Evolutionary conservation across 2,888 invertebrate species (phyloP), one percentile per base, ranked within the genome.

Genomic region (Drosophila suboccidentalis): DNA sequence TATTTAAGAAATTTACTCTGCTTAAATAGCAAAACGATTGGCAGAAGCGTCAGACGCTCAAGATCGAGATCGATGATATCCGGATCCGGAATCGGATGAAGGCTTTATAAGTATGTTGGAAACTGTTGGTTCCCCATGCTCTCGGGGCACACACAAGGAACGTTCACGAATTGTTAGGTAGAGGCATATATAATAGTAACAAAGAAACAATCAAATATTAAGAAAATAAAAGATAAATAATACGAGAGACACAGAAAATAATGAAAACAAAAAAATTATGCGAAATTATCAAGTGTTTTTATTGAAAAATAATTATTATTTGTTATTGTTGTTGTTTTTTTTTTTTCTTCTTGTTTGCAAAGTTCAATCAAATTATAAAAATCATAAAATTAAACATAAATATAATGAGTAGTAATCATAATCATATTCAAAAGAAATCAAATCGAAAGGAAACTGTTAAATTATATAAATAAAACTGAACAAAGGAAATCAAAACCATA

Each of bases 341-440:
- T 39, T 47, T 36, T 60, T 51, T 51, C 41, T 44, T 71, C 50
- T 47, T 58, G 44, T 63, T 71, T 49, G 61, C 62, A 59, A 75
- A 67, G 34, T 47, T 39, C 50, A 73, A 55, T 70, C 49, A 85
- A 82, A 82, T 76, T 64, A 81, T 82, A 80, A 79, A 78, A 80
- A 79, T 78, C 53, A 80, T 79, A 79, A 80, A 61, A 78, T 75
- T 85, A 82, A 82, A 85, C 78, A 80, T 82, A 84, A 79, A 67
- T 74, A 67, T 78, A 82, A 82, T 82, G 68, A 71, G 74, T 77
- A 64, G 71, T 85, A 77, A 77, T 68, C 67, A 68, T 75, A 84
- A 82, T 73, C 54, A 63, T 78, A 62, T 70, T 43, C 15, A 46
- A 73, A 62, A 54, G 38, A 74, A 73, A 62, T 49, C 34, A 63